Percentiles rank a stretch among this genome's conserved stretches.
Conservation (phyloP, 2,113 vertebrate genomes). For the Polypterus senegalus region DNA sequence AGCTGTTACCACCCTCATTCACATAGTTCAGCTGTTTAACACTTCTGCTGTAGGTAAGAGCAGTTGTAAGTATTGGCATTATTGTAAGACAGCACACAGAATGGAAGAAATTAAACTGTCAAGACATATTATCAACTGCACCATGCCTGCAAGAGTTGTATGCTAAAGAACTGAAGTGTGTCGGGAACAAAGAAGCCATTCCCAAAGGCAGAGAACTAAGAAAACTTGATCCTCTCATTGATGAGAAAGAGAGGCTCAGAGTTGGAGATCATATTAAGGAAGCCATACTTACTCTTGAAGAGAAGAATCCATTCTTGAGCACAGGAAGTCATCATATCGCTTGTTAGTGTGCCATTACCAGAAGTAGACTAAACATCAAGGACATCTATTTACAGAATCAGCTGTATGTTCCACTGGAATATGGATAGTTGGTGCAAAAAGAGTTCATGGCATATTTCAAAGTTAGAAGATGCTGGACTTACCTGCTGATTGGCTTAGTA, state of each 20-base stretch:
- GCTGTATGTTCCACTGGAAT: not conserved
- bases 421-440: conserved; percentile 4
- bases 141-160: not conserved
- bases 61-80: conserved; percentile 6
- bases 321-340: conserved; percentile 3
- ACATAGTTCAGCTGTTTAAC: not conserved
- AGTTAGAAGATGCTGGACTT: conserved; percentile 13
- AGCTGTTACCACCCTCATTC: conserved; percentile 3
- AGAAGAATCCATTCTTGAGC: conserved; percentile 4
- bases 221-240: conserved; percentile 8
- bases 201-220: not conserved
- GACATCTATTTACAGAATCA: not conserved
- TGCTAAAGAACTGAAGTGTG: not conserved
- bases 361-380: not conserved
- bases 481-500: conserved; percentile 10
- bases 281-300: not conserved
- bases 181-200: conserved; percentile 4
- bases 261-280: conserved; percentile 7
- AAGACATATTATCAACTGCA: too few species aligned
- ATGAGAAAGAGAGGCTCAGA: conserved; percentile 5
- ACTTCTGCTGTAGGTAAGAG: conserved; percentile 1
- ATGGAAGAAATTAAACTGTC: not conserved
- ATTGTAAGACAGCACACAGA: not conserved
- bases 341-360: conserved; percentile 12
- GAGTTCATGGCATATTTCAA: not conserved